Conservation (phyloP, 2,888 invertebrate genomes). For the Epinotia demarniana region DNA sequence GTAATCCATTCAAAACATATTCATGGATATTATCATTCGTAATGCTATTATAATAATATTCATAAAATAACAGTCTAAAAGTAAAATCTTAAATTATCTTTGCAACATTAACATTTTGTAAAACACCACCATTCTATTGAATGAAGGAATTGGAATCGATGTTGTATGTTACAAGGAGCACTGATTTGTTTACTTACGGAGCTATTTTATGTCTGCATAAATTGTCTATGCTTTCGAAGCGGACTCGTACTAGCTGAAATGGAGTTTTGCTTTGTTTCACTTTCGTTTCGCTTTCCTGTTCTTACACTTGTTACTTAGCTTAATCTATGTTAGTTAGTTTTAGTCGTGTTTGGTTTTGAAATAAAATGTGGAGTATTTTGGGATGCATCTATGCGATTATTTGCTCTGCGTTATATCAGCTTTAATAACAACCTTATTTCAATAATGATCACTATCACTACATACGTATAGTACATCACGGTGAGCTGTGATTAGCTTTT, state of each 20-base stretch:
- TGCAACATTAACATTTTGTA: background rate
- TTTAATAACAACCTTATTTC: too few species aligned
- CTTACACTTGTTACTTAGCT: background rate
- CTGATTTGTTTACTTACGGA: conserved; percentile 3
- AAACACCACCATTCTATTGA: background rate
- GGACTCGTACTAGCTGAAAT: conserved; percentile 9
- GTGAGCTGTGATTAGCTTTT: background rate
- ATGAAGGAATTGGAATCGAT: background rate
- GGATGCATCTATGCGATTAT: too few species aligned
- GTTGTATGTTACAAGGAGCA: background rate
- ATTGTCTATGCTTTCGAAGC: conserved; percentile 23
- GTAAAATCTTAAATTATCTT: conserved; percentile 14
- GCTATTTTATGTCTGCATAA: conserved; percentile 19
- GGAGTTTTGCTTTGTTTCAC: conserved; percentile 29
- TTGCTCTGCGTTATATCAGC: too few species aligned
- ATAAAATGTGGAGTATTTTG: too few species aligned
- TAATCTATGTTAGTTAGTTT: background rate
- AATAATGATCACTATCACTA: too few species aligned
- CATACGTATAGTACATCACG: too few species aligned
- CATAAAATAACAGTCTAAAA: conserved; percentile 5
- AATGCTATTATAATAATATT: conserved; percentile 32
- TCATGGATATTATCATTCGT: conserved; percentile 26
- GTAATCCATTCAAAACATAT: conserved; percentile 29
- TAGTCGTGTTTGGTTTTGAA: background rate
- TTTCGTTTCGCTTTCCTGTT: conserved; percentile 31